These are phyloP conservation scores for Andrena camellia DNA, from an alignment of 2,888 invertebrate species.

Conservation along the genomic window DNA sequence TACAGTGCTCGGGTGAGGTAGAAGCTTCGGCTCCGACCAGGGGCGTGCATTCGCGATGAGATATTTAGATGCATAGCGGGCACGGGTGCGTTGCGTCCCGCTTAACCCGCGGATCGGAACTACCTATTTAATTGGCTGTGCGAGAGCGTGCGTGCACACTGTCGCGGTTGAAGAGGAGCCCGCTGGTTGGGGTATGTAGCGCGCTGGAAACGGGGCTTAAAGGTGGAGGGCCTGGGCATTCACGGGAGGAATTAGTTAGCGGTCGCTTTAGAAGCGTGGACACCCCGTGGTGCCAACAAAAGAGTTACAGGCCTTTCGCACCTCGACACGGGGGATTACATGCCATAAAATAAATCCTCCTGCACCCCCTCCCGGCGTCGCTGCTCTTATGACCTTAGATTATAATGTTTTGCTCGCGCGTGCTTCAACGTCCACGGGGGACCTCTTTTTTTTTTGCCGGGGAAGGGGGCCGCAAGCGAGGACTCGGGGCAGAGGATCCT, in stretches of 20 bases:
- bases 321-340: conserved; percentile 83
- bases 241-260: conserved; percentile 81
- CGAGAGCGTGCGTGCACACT: background rate
- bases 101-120: conserved; percentile 22
- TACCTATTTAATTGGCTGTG: background rate
- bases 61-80: too few relatives aligned
- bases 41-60: too few relatives aligned
- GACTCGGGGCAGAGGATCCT: too few relatives aligned
- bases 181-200: conserved; percentile 18
- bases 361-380: conserved; percentile 56
- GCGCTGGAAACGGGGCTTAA: conserved; percentile 52
- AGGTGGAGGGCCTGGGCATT: conserved; percentile 62
- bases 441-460: conserved; percentile 26
- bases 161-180: conserved; percentile 16
- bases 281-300: conserved; percentile 83
- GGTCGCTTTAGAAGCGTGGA: conserved; percentile 79
- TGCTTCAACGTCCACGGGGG: conserved; percentile 66
- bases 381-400: conserved; percentile 74
- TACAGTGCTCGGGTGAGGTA: too few relatives aligned
- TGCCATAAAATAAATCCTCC: conserved; percentile 82
- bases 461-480: background rate
- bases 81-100: too few relatives aligned
- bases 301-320: conserved; percentile 84
- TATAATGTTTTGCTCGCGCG: conserved; percentile 81
- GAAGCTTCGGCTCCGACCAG: too few relatives aligned